Base-by-base conservation (phyloP, 1,140 invertebrate genomes). In the Leptestheria dahalacensis region DNA sequence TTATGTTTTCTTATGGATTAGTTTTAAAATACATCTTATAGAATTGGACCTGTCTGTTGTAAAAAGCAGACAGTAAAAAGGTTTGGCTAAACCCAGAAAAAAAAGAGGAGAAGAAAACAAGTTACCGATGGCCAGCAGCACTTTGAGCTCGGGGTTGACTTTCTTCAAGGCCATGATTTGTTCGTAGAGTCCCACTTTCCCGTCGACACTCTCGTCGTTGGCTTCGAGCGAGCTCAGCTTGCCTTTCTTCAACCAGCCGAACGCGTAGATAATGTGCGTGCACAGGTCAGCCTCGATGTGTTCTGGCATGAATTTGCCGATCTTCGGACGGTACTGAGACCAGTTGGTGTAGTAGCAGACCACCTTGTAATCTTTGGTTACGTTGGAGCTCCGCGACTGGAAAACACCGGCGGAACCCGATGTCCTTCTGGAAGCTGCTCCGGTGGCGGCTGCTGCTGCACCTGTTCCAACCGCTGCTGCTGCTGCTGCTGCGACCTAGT, bases 331-430 rank as follows among this genome's bases (percentile, higher is more conserved):
- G 69, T 97, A 97, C 69, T 97, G 93, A 0, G 93, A 92, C 93
- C 93, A 97, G 75, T 97, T 96, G 20, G 91, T 95, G 73, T 94
- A 96, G 71, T 96, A 97, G 69, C 92, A 96, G 1, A 94, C 90
- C 57, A 93, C 76, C 80, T 87, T 74, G 41, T 62, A 62, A 12
- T 57, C 61, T 29, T 62, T 62, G 46, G 33, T 41, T 15, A 41
- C 33, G 33, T 41, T 41, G 6, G 33, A 41, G 15, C 33, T 41
- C 33, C 33, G 6, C 9, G 53, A 15, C 50, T 12, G 33, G 2
- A 29, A 25, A 10, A 3, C 53, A 4, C 26, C 11, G 28, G 53
- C 1, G 20, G 50, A 12, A 26, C 18, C 50, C 0, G 50, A n/a
- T 23, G 25, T 52, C 10, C 24, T 25, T 15, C 21, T 11, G 48